phyloP scores from a whole-genome alignment of 2,888 invertebrate genomes.

The Antitype chi region DNA sequence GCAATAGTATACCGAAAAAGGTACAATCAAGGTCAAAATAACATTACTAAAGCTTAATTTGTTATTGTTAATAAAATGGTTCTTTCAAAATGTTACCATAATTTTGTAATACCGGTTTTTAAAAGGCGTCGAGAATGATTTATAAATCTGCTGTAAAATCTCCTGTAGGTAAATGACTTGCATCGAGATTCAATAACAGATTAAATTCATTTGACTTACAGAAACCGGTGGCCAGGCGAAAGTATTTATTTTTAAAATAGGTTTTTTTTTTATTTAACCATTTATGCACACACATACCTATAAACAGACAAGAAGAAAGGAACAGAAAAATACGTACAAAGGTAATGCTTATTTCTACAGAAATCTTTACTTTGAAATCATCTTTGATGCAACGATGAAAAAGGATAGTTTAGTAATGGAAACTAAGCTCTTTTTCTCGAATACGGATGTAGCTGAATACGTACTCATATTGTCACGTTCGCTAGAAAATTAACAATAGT shows the following conservation, averaged over 20 bases:
- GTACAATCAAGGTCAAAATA: slow-evolving; percentile 22
- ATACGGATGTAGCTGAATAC: too few species aligned
- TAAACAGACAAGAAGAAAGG: too few species aligned
- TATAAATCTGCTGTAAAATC: background rate
- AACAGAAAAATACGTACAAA: too few species aligned
- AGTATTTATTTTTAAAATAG: background rate
- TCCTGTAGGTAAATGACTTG: background rate
- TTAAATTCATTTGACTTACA: background rate
- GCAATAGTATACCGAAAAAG: slow-evolving; percentile 40
- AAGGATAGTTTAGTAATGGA: too few species aligned
- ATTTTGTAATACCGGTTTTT: background rate
- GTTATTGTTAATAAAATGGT: background rate
- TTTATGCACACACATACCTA: too few species aligned
- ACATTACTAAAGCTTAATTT: background rate
- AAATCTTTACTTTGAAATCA: background rate
- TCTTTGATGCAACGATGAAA: background rate
- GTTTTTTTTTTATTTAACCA: too few species aligned
- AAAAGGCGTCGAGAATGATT: background rate
- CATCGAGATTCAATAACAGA: background rate
- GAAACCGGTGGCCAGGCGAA: background rate
- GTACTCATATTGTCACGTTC: too few species aligned
- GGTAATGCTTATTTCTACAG: too few species aligned
- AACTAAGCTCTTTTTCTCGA: too few species aligned
- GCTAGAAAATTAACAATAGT: too few species aligned
- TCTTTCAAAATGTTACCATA: background rate